Base-by-base conservation (phyloP, 2,888 invertebrate species). In the Yponomeuta malinellus region DNA sequence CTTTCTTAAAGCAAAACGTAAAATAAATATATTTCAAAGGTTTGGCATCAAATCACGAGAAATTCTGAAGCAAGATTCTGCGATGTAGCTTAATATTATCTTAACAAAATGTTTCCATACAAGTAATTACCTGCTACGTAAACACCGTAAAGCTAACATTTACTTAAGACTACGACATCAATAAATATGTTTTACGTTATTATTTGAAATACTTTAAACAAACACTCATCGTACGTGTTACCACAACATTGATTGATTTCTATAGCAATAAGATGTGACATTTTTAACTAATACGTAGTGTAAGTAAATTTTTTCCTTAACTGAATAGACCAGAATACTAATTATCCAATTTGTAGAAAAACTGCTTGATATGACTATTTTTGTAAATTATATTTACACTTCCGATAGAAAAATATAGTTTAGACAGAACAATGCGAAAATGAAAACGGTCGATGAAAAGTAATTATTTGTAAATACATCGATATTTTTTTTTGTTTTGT, bases 161-260 rank as follows among this genome's bases (percentile, higher is more conserved):
- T 68, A 77, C 71, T 82, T 84, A 83, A 84, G 71, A 71, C 82
- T 85, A 83, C 78, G 76, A 86, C 83, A 83, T 82, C 79, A 70
- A 63, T 63, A 77, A 81, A 81, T 77, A 73, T 77, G 79, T 76
- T 73, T 15, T 63, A 23, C 52, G 74, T 78, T 76, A 78, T 75
- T 78, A 82, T 83, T 59, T 59, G 12, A 59, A 59, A 59, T 59
- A 59, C 12, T 15, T 59, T 77, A 78, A 81, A 81, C 78, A 81
- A 74, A 77, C 73, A 79, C 76, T 78, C 75, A 66, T 70, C 59
- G 33, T 63, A 52, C 66, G 48, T n/a, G 15, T 59, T 8, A 64
- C 48, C 65, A 70, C 70, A 65, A 70, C 70, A 70, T 65, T 65
- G 64, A 70, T 70, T 43, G 29, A 64, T 29, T 64, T 10, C 31